Base-by-base conservation (phyloP, 37 sponge, comb jelly and placozoan genomes). In the Ephydatia muelleri region DNA sequence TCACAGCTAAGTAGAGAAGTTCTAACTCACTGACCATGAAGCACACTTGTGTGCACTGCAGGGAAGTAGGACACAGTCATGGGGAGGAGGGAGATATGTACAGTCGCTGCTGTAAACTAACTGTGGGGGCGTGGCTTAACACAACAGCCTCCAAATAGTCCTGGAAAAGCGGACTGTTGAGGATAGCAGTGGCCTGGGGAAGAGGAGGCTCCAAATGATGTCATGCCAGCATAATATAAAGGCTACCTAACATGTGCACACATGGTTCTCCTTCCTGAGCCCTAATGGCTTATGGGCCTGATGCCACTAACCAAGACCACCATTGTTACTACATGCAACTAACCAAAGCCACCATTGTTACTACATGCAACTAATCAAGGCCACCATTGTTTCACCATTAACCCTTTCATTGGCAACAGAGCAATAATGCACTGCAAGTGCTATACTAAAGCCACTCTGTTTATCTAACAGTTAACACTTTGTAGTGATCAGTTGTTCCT, bases 1-100 rank as follows among this genome's bases (percentile, higher is more conserved):
- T 80, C 25, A 88, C 80, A 75, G 57, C 38, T 23, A 43, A 70
- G 65, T 83, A 64, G 48, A 88, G 67, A 0, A 83, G 49, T 12
- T 64, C 33, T 32, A 78, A 26, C 32, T 83, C 72, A 27, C 72
- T 38, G 65, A 73, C 73, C 0, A 33, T 31, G 40, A 66, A 49
- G 48, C 65, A 73, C 5, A 65, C 32, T 49, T 73, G 16, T 14
- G 57, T 21, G 0, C 6, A 28, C 83, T 82, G 57, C 26, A n/a
- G 43, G 57, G 19, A 57, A 39, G 36, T 25, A 75, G 2, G 25
- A 75, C 75, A 75, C 27, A 33, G 27, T 16, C 72, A 26, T 13
- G 16, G 75, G n/a, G 1, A 22, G 22, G 75, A 25, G 19, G 16
- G 48, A 25, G 21, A 34, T 22, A 77, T n/a, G n/a, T n/a, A n/a